Conservation (phyloP, 2,113 vertebrate genomes). For the Mormyrus lacerda region DNA sequence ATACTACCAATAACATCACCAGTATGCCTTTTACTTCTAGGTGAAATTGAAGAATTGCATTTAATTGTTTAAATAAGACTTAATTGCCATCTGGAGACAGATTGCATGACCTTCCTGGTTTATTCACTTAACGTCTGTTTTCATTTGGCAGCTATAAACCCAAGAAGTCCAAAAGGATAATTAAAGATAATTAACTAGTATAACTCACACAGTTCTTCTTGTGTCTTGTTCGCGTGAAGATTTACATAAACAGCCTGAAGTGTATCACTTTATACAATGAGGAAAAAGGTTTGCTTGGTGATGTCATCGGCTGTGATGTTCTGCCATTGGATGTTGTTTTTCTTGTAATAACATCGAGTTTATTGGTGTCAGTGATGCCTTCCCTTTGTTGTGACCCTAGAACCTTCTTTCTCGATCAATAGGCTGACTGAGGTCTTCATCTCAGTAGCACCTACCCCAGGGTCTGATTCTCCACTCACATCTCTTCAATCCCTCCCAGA, state of each 20-base stretch:
- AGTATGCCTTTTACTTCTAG: neutral
- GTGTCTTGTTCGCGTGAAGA: neutral
- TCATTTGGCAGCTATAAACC: neutral
- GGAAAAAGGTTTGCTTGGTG: neutral
- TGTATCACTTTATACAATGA: neutral
- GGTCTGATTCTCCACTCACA: neutral
- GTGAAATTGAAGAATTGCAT: neutral
- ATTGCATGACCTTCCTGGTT: neutral
- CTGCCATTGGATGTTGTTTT: neutral
- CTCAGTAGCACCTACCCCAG: neutral
- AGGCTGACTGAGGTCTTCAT: neutral
- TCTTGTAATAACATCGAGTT: neutral
- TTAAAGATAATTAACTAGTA: slow-evolving; percentile 1
- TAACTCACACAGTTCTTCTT: neutral
- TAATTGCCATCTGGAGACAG: slow-evolving; percentile 5
- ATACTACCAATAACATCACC: neutral
- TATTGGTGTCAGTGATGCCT: neutral
- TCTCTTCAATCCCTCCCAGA: neutral
- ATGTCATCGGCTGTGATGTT: neutral
- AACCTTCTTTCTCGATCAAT: neutral
- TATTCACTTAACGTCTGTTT: neutral
- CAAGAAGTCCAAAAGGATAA: neutral
- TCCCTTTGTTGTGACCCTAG: neutral
- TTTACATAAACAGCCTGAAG: neutral
- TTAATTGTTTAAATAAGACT: neutral